Base-by-base conservation (phyloP, 2,113 vertebrate genomes). In the Tichodroma muraria region DNA sequence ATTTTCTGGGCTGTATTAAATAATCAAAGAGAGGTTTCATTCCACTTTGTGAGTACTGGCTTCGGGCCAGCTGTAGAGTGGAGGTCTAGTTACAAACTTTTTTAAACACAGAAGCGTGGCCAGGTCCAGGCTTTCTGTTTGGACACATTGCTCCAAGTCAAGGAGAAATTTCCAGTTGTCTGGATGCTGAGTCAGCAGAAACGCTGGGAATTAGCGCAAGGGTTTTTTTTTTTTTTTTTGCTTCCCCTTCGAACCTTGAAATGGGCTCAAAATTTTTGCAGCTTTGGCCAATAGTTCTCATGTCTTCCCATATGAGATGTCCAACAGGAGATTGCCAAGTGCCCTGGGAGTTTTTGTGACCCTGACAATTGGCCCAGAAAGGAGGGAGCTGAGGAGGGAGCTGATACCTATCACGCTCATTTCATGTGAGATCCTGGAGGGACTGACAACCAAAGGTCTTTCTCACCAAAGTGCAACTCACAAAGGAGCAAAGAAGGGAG, bases 131-230 rank as follows among this genome's bases (percentile, higher is more conserved):
- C 42, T 93, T 95, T 91, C 22, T 83, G 57, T 84, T 86, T 84
- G 88, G 83, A 90, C 77, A 75, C 25, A 76, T 84, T 2, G 21
- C 50, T 95, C 37, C 52, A 33, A 60, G 56, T 68, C 72, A 84
- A 93, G 61, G 69, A 88, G 92, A 96, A 86, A 68, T 71, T 90
- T 97, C 85, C 80, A 91, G 83, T 94, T 90, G 72, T 81, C 89
- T 91, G 49, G n/a, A 77, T 88, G 79, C 71, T 95, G 95, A 94
- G 68, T 94, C 95, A 93, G 63, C 89, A 94, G 81, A 93, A 95
- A 85, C 0, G 14, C 24, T 78, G 60, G 40, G 82, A 66, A 78
- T 88, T 72, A 86, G 40, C 35, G 49, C 38, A 38, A 64, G 7
- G 6, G 1, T 0, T 18, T 23, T 23, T 50, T 57, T 52, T 10